phyloP scores from a whole-genome alignment of 2,113 vertebrate species.

The Panthera tigris region DNA sequence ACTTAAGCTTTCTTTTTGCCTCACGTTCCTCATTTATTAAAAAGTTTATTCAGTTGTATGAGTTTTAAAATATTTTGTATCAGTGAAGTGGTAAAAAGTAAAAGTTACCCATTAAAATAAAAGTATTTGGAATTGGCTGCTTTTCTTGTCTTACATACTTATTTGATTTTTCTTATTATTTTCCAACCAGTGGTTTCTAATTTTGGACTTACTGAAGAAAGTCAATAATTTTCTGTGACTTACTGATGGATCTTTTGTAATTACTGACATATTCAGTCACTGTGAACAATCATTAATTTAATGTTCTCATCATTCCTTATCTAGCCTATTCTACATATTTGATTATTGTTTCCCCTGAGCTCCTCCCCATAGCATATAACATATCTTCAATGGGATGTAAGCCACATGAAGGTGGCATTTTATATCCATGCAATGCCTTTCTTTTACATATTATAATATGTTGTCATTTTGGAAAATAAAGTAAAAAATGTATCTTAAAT shows the following conservation, averaged over 20 bases:
- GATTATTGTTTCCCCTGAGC: not conserved
- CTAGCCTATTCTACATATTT: not conserved
- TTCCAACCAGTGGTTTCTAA: not conserved
- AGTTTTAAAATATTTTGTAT: not conserved
- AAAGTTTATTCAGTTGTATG: not conserved
- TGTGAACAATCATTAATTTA: not conserved
- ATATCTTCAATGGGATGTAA: not conserved
- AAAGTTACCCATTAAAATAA: not conserved
- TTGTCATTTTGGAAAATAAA: not conserved
- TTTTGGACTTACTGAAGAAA: not conserved
- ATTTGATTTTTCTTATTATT: not conserved
- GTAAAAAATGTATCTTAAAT: not conserved
- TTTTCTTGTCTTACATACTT: not conserved
- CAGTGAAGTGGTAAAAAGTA: not conserved
- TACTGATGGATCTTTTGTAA: not conserved
- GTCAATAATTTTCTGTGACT: not conserved
- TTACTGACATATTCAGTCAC: not conserved
- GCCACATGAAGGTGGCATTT: not conserved
- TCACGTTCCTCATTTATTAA: not conserved
- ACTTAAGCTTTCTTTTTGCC: not conserved
- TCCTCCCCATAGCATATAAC: not conserved
- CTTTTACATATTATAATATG: not conserved
- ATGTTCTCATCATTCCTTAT: not conserved
- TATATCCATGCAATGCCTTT: not conserved
- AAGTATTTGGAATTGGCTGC: not conserved